Conservation (phyloP, 2,888 invertebrate species). For the Xanthorhoe designata region DNA sequence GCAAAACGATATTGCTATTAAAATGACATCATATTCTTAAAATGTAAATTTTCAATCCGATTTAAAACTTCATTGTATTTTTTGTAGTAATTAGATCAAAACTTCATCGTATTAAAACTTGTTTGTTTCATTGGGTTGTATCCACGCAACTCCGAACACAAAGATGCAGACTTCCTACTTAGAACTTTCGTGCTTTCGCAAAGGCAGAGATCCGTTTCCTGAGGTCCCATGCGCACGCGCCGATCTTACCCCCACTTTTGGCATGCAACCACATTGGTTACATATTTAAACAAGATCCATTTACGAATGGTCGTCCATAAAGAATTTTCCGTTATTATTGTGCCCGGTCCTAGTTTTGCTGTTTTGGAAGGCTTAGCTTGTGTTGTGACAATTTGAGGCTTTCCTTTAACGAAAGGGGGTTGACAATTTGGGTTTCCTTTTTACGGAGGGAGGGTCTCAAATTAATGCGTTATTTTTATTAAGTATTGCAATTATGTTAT, state of each 20-base stretch:
- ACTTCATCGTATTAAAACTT: background rate
- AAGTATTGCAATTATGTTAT: constrained; percentile 32
- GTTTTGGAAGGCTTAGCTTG: constrained; percentile 21
- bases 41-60: too few species aligned
- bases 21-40: too few species aligned
- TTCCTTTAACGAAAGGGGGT: background rate
- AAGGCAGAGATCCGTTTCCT: constrained; percentile 74
- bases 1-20: too few species aligned
- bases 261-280: constrained; percentile 61
- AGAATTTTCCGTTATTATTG: constrained; percentile 42
- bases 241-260: constrained; percentile 60
- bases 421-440: background rate
- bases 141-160: constrained; percentile 52
- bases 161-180: constrained; percentile 67
- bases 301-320: constrained; percentile 69
- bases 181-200: constrained; percentile 78
- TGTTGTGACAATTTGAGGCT: constrained; percentile 24
- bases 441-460: background rate
- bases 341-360: constrained; percentile 25
- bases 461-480: background rate
- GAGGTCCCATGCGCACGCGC: constrained; percentile 63
- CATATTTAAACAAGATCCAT: constrained; percentile 79
- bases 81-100: background rate
- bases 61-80: background rate
- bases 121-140: constrained; percentile 6